These are phyloP conservation scores for Setophaga petechia DNA, from an alignment of 2,113 vertebrate species.

Conservation along the genomic window DNA sequence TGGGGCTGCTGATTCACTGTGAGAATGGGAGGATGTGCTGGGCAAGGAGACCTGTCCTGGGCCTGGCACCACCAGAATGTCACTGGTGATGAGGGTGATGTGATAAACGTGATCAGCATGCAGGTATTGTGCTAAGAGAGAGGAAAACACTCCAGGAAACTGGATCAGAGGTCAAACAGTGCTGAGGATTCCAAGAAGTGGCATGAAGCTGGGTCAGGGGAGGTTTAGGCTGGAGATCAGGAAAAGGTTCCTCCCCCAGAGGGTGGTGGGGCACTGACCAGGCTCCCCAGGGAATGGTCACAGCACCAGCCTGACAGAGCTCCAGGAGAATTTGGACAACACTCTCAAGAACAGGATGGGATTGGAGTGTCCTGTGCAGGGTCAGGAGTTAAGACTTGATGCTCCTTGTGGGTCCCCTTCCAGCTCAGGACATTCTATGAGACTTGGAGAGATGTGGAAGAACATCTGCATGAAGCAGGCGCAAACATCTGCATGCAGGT, in stretches of 20 bases:
- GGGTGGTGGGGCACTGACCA: neutral
- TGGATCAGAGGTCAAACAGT: neutral
- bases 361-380: neutral
- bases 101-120: fast-evolving
- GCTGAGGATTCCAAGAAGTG: fast-evolving
- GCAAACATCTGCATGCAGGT: neutral
- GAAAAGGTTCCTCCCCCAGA: neutral
- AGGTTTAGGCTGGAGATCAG: neutral
- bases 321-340: fast-evolving
- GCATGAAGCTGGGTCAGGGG: neutral
- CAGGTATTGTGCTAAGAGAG: fast-evolving
- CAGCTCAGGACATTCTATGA: neutral
- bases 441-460: neutral
- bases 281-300: fast-evolving
- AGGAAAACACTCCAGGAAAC: neutral
- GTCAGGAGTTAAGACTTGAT: fast-evolving
- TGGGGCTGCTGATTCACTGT: neutral
- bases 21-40: neutral
- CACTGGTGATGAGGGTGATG: neutral
- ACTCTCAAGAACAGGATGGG: neutral
- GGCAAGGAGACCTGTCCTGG: neutral
- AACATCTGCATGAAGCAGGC: neutral
- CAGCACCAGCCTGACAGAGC: neutral
- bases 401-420: neutral
- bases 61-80: neutral